Evolutionary conservation across 2,888 invertebrate species (phyloP).

Genomic region (Dolichopus griseipennis): DNA sequence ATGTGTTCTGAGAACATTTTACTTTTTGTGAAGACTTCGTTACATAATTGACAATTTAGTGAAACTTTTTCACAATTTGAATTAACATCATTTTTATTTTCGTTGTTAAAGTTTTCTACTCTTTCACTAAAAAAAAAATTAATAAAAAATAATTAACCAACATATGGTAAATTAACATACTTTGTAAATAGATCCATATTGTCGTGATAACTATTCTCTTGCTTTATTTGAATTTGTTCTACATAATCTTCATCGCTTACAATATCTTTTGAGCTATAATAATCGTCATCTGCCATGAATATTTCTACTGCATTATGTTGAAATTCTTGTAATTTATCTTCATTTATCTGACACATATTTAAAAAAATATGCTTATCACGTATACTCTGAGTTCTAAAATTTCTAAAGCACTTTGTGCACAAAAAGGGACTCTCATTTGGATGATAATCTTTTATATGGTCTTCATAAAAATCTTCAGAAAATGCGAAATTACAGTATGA

Average conservation of each 20-base stretch:
- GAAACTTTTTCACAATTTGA: background rate
- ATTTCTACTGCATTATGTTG: background rate
- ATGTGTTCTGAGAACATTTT: background rate
- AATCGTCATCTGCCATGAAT: background rate
- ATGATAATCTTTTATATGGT: background rate
- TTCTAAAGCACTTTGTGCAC: slow-evolving; percentile 4
- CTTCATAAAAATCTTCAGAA: background rate
- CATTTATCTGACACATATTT: background rate
- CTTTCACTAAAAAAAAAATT: background rate
- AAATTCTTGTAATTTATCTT: background rate
- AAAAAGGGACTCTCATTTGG: background rate
- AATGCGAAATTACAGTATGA: background rate
- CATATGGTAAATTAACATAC: background rate
- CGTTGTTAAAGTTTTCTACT: background rate
- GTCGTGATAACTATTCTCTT: background rate
- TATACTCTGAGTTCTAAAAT: slow-evolving; percentile 5
- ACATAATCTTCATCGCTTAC: background rate
- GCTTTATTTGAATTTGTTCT: background rate
- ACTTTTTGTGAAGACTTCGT: background rate
- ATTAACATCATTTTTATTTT: background rate
- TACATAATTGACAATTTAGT: background rate
- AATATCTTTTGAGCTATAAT: background rate
- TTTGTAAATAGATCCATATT: background rate
- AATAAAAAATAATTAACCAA: background rate
- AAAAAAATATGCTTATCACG: background rate